Conservation (phyloP, 2,888 invertebrate species). For the Synanthedon vespiformis region DNA sequence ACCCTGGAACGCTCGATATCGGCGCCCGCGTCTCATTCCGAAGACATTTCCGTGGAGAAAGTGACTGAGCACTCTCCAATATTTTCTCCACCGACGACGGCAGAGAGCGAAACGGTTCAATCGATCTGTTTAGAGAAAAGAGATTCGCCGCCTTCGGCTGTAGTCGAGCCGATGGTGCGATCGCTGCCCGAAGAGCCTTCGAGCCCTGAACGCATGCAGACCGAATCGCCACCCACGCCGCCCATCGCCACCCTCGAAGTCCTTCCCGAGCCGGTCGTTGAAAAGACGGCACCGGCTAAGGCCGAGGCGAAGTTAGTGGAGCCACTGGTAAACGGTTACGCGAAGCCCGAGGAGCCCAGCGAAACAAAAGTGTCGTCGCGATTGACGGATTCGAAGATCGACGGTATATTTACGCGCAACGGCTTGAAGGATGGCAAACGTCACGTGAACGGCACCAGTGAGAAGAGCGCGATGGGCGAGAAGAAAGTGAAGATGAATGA, state of each 20-base stretch:
- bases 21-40: conserved; percentile 4
- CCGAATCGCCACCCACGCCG: background rate
- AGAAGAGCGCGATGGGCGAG: conserved; percentile 11
- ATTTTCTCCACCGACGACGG: background rate
- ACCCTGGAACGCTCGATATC: conserved; percentile 14
- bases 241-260: conserved; percentile 4
- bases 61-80: background rate
- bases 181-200: conserved; percentile 32
- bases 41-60: background rate
- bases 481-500: conserved; percentile 12
- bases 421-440: background rate
- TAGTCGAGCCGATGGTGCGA: conserved; percentile 50
- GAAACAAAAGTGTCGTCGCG: background rate
- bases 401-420: background rate
- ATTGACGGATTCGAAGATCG: background rate
- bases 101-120: background rate
- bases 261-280: conserved; percentile 6
- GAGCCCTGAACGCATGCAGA: conserved; percentile 23
- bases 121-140: conserved; percentile 13
- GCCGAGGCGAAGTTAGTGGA: background rate
- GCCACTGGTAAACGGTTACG: conserved; percentile 28
- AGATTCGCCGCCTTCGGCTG: conserved; percentile 41
- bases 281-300: conserved; percentile 4
- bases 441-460: conserved; percentile 3
- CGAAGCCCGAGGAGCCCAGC: conserved; percentile 7